These are phyloP conservation scores for Abscondita cerata DNA, from an alignment of 2,888 invertebrate species.

Conservation along the genomic window DNA sequence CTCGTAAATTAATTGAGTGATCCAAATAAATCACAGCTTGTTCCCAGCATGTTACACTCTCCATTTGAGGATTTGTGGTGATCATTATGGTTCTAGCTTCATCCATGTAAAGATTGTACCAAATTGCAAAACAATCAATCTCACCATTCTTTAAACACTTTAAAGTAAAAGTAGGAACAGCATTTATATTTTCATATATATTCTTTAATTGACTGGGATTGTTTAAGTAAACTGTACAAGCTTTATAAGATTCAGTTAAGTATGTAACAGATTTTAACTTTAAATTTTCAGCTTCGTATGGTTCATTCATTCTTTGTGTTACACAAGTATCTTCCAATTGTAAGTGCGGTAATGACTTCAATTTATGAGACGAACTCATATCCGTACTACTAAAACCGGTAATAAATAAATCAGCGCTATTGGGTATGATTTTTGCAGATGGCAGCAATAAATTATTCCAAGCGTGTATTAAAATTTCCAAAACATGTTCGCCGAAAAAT, in stretches of 20 bases:
- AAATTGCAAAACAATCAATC: slow-evolving; percentile 72
- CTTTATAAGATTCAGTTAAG: slow-evolving; percentile 64
- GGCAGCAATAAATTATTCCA: slow-evolving; percentile 66
- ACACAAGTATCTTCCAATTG: slow-evolving; percentile 53
- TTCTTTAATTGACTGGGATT: slow-evolving; percentile 60
- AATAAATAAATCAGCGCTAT: slow-evolving; percentile 68
- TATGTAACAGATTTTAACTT: slow-evolving; percentile 62
- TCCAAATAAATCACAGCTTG: slow-evolving; percentile 74
- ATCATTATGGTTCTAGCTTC: slow-evolving; percentile 63
- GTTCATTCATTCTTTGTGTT: slow-evolving; percentile 58
- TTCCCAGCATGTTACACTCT: slow-evolving; percentile 74
- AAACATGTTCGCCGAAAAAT: slow-evolving; percentile 76
- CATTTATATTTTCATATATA: slow-evolving; percentile 43
- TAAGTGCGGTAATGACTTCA: slow-evolving; percentile 31
- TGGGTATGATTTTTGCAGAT: slow-evolving; percentile 66
- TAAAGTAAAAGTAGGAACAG: slow-evolving; percentile 48
- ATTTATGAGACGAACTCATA: slow-evolving; percentile 33
- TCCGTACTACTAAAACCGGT: slow-evolving; percentile 67
- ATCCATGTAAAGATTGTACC: slow-evolving; percentile 76
- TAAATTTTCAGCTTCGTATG: slow-evolving; percentile 76
- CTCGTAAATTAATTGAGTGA: slow-evolving; percentile 52
- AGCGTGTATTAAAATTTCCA: slow-evolving; percentile 73
- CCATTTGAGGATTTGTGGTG: slow-evolving; percentile 66
- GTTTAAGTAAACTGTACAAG: slow-evolving; percentile 71
- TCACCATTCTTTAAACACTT: slow-evolving; percentile 60